phyloP scores from a whole-genome alignment of 1,140 invertebrate genomes.

The Frieseomelitta varia region DNA sequence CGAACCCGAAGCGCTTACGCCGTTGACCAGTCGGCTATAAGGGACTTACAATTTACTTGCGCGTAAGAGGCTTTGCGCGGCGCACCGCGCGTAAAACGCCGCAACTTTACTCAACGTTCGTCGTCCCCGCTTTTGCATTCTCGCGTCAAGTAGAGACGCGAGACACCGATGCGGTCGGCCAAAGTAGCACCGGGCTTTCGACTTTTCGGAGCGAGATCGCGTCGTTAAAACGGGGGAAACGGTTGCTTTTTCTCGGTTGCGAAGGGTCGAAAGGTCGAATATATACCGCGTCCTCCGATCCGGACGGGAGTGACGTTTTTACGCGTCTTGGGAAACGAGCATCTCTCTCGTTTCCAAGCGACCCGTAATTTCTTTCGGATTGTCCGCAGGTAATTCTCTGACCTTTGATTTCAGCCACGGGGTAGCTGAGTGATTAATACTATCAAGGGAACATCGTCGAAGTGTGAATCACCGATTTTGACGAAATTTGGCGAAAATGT shows the following conservation, averaged over 20 bases:
- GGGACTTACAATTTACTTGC: slow-evolving; percentile 74
- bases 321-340: too few species aligned
- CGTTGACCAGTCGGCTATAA: slow-evolving; percentile 70
- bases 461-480: too few species aligned
- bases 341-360: not conserved
- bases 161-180: too few species aligned
- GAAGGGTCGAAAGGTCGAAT: slow-evolving; percentile 15
- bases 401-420: not conserved
- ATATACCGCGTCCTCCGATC: too few species aligned
- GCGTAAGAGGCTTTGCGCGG: slow-evolving; percentile 70
- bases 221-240: not conserved
- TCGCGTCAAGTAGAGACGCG: not conserved
- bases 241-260: not conserved
- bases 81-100: slow-evolving; percentile 66
- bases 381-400: not conserved
- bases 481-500: too few species aligned
- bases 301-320: slow-evolving; percentile 15
- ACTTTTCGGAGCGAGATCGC: slow-evolving; percentile 26
- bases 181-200: slow-evolving; percentile 44
- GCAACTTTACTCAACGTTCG: slow-evolving; percentile 66
- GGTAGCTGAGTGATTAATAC: not conserved
- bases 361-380: not conserved
- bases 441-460: too few species aligned
- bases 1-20: slow-evolving; percentile 68
- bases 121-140: slow-evolving; percentile 60